Conservation (phyloP, 2,797 vertebrate genomes). For the Silurus lanzhouensis region DNA sequence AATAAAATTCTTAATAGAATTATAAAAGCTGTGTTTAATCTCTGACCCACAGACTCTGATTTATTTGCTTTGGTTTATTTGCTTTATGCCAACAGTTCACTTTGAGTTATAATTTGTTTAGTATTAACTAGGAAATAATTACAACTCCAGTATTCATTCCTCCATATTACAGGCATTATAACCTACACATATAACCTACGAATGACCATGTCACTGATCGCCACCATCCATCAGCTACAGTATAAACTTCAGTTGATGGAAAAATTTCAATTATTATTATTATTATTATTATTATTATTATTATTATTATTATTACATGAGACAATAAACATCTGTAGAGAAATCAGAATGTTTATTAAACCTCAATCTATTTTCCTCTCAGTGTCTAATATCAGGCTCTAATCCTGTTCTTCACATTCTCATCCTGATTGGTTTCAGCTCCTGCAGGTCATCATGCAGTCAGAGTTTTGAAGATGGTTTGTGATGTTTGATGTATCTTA, state of each 20-base stretch:
- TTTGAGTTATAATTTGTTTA: not conserved
- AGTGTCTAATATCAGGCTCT: not conserved
- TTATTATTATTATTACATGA: not conserved
- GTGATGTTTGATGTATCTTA: not conserved
- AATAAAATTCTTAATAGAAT: not conserved
- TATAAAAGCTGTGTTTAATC: not conserved
- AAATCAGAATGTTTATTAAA: not conserved
- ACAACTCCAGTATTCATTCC: not conserved
- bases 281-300: too few relatives aligned
- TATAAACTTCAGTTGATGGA: not conserved
- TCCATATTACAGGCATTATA: not conserved
- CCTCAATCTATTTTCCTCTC: not conserved
- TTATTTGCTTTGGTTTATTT: conserved; percentile 7
- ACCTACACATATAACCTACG: not conserved
- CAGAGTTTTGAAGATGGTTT: not conserved
- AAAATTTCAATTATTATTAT: too few relatives aligned
- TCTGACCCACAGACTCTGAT: not conserved
- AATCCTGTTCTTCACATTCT: not conserved
- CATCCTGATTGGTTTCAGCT: not conserved
- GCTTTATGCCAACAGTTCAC: not conserved
- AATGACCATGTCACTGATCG: not conserved
- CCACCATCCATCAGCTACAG: not conserved
- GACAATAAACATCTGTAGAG: not conserved
- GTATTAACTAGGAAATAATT: not conserved
- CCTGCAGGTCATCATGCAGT: not conserved